Conservation (phyloP, 2,113 vertebrate genomes). For the Solea solea region DNA sequence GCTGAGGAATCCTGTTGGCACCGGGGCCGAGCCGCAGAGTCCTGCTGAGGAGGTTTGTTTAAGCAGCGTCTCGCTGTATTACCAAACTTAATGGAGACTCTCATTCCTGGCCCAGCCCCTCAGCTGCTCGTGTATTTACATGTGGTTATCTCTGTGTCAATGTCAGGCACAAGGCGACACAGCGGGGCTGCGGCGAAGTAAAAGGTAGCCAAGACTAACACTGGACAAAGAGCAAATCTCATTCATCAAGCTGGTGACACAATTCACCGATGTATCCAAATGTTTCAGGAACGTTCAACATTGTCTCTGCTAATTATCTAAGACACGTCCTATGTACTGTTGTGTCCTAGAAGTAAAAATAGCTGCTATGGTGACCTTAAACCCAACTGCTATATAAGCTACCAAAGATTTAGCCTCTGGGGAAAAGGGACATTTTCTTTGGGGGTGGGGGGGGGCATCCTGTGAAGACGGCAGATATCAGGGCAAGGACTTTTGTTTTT, state of each 20-base stretch:
- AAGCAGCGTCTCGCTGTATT: constrained; percentile 43
- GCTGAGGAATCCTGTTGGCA: constrained; percentile 38
- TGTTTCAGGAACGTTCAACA: too few species aligned
- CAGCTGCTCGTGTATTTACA: constrained; percentile 28
- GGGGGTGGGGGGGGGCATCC: too few species aligned
- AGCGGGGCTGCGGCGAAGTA: neutral
- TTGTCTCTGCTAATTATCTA: too few species aligned
- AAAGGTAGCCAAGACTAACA: constrained; percentile 6
- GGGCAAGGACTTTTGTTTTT: too few species aligned
- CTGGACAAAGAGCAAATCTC: neutral
- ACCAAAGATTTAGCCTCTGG: too few species aligned
- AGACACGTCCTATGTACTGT: too few species aligned
- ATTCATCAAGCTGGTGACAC: constrained; percentile 13
- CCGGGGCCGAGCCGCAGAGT: constrained; percentile 21
- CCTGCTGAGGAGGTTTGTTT: constrained; percentile 58
- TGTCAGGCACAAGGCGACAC: constrained; percentile 19
- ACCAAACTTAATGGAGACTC: constrained; percentile 49
- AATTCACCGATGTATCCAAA: neutral
- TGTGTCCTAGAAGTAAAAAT: too few species aligned
- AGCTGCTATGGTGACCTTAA: too few species aligned
- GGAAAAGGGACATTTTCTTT: too few species aligned
- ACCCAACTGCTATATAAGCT: too few species aligned
- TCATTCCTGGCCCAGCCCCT: neutral
- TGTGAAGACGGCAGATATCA: too few species aligned
- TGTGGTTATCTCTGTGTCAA: constrained; percentile 26